Conservation (phyloP, 2,113 vertebrate genomes). For the Galemys pyrenaicus region DNA sequence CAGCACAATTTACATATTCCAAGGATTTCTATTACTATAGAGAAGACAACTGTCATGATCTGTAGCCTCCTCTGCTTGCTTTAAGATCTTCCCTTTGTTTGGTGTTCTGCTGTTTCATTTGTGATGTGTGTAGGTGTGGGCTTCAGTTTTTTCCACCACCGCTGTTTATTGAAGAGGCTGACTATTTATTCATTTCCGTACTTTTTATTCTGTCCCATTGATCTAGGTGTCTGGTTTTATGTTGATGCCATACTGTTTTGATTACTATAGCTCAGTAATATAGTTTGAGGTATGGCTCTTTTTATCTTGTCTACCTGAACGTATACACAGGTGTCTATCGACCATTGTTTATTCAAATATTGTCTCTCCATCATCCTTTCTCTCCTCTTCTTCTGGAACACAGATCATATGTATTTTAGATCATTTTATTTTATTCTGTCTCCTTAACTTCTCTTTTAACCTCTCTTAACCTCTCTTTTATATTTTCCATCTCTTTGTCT, state of each 20-base stretch:
- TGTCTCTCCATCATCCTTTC: slow-evolving; percentile 30
- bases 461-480: not conserved
- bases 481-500: not conserved
- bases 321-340: not conserved
- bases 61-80: not conserved
- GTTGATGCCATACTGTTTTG: no score
- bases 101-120: not conserved
- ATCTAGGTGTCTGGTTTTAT: no score
- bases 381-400: slow-evolving; percentile 17
- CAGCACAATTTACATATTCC: not conserved
- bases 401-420: not conserved
- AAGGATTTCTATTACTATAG: slow-evolving; percentile 5
- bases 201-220: no score
- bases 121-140: not conserved
- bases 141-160: not conserved
- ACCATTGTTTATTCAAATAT: not conserved
- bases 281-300: not conserved
- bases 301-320: not conserved
- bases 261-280: no score
- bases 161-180: no score
- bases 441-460: no score
- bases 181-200: no score
- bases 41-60: not conserved
- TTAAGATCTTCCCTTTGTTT: not conserved
- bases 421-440: not conserved